Base-by-base conservation (phyloP, 2,888 invertebrate genomes). In the Epirrhoe alternata region DNA sequence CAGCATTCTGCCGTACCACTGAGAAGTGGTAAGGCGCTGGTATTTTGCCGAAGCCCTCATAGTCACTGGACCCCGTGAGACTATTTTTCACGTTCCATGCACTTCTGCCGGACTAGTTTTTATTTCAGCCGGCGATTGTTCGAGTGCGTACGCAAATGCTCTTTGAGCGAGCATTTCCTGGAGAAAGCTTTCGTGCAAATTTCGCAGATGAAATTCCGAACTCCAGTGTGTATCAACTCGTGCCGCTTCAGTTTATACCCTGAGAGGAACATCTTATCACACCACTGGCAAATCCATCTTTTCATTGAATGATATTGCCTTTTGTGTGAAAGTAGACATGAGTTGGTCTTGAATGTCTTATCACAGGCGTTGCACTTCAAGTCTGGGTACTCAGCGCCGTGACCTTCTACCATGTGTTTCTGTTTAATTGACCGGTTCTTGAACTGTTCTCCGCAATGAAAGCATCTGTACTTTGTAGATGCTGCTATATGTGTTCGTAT, bases 291-390 rank as follows among this genome's bases (percentile, higher is more conserved):
- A 50, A 88, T 90, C 14, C 85, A 80, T 16, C 84, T 76, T 63
- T 89, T 88, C 78, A 86, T 74, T 4, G 93, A 77, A 64, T 94
- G 94, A 6, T 90, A 86, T 64, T 83, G 86, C 65, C 83, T 87
- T 4, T 79, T 84, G 45, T 90, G 90, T 0, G 75, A 71, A 0
- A 82, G 71, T 2, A 89, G 60, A 0, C 78, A 70, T 12, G 81
- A 75, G 53, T 85, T 84, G 12, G 82, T 83, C 6, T 76, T 74
- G 49, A 88, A 90, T 0, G 81, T 81, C 3, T 81, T 76, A 0
- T 87, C 85, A 42, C 90, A 90, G 33, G 86, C 86, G 0, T 85
- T 78, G 63, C 90, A 90, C 64, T 82, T 82, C 0, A 86, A 64
- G 0, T 81, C 78, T 0, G 0, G 0, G 79, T 78, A 1, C 78